phyloP scores from a whole-genome alignment of 2,113 vertebrate species.

The Notiomystis cincta region DNA sequence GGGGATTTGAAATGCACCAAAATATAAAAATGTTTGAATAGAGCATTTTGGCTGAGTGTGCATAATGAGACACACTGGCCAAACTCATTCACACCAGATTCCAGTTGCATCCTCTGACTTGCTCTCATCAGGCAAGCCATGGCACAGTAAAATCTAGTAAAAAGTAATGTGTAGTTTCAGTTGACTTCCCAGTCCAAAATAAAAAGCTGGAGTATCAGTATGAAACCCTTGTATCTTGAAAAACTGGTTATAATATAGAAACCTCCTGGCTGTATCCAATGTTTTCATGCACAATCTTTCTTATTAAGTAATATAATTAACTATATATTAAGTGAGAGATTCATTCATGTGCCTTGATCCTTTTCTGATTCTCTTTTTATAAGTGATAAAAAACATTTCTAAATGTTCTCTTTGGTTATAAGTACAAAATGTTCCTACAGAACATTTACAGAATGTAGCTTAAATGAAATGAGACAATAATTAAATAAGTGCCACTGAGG shows the following conservation, averaged over 20 bases:
- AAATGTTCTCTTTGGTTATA: background rate
- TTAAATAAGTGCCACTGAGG: background rate
- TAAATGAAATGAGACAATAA: background rate
- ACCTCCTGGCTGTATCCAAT: background rate
- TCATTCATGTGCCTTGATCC: background rate
- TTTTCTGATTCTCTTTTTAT: background rate
- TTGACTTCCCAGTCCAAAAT: background rate
- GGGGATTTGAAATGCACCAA: background rate
- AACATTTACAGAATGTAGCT: background rate
- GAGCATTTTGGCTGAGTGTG: background rate
- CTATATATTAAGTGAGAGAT: background rate
- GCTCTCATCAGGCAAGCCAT: background rate
- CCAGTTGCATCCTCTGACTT: background rate
- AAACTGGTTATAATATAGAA: background rate
- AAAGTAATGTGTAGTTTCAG: background rate
- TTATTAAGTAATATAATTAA: background rate
- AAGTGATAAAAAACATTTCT: background rate
- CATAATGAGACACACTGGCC: background rate
- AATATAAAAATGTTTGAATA: background rate
- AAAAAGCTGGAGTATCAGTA: background rate
- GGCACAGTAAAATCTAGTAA: background rate
- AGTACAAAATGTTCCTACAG: slow-evolving; percentile 1
- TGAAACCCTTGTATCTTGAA: background rate
- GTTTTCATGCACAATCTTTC: background rate
- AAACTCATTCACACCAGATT: background rate